Evolutionary conservation across 2,797 vertebrate species (phyloP), one percentile per base, ranked within the genome.

Genomic region (Enteromius radiatus): DNA sequence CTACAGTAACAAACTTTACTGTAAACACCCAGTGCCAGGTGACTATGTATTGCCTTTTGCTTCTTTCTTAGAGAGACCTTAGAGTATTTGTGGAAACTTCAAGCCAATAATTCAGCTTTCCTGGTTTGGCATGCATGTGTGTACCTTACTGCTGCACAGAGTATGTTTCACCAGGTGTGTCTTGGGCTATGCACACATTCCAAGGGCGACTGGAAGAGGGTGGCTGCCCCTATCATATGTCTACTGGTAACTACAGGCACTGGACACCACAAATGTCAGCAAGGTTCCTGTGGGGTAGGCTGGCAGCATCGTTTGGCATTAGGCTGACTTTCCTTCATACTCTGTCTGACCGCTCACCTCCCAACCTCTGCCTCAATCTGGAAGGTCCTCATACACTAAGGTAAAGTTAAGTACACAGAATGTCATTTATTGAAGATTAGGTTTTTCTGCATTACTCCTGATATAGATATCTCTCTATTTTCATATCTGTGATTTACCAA

Each of bases 181-280:
- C 84, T 77, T 86, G 85, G 87, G 78, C 87, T 86, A 69, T 26
- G 87, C 26, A 80, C 75, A 84, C 77, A 81, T 74, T 63, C 76
- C 85, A 83, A 73, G 36, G 78, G 65, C 28, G 56, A 81, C 77
- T 87, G 83, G 67, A 86, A 81, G 87, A 81, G 86, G 90, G 85
- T 89, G 89, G 88, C 89, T 88, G 89, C 91, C 89, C 86, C 90
- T 89, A 91, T 93, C 93, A 81, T 83, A 85, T 92, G 92, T 93
- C 90, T 91, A 90, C 89, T 93, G 91, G 90, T 91, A 92, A 93
- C 93, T 93, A 88, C 92, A 93, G 91, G 88, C 89, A 90, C 86
- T 94, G 88, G 90, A 93, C 89, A 88, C 89, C 90, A 90, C 87
- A 92, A 89, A 91, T 91, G 88, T 92, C 90, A 91, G 89, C 82